These are phyloP conservation scores for Sphenodon punctatus DNA, from an alignment of 2,797 vertebrate species.

Conservation along the genomic window DNA sequence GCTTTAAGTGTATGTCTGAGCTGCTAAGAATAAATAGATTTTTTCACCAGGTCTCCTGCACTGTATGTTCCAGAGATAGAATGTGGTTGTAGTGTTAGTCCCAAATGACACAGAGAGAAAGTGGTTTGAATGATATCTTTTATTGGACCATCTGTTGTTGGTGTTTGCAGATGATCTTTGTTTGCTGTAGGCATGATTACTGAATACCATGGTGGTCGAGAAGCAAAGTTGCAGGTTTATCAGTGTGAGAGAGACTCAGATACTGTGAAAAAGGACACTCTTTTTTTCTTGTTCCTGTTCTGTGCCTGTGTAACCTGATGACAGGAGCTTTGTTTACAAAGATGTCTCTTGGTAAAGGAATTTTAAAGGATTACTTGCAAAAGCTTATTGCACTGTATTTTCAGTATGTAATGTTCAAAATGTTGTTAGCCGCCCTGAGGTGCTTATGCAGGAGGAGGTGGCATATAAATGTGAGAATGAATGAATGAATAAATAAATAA, in stretches of 20 bases:
- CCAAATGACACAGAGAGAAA: too few species aligned
- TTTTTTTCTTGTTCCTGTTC: background rate
- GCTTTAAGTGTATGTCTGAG: constrained; percentile 47
- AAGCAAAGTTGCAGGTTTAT: constrained; percentile 23
- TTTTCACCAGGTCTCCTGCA: constrained; percentile 38
- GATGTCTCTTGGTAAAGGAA: background rate
- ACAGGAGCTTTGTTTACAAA: background rate
- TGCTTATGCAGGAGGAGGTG: too few species aligned
- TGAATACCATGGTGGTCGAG: background rate
- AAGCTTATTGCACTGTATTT: constrained; percentile 10
- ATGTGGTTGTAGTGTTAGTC: too few species aligned
- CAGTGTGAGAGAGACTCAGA: background rate
- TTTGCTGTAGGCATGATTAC: constrained; percentile 6
- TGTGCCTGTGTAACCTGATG: background rate
- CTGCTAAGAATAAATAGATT: constrained; percentile 41
- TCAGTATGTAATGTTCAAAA: too few species aligned
- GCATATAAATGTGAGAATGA: too few species aligned
- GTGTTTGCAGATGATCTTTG: background rate
- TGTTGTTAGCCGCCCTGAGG: too few species aligned
- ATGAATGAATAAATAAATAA: too few species aligned
- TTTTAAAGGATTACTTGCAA: background rate
- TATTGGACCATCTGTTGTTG: too few species aligned
- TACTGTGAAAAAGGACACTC: background rate
- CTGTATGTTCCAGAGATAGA: constrained; percentile 2
- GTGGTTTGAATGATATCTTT: too few species aligned